Percentiles rank a stretch among this genome's conserved stretches.
These are phyloP conservation scores for Polydrusus tereticollis DNA, from an alignment of 2,888 invertebrate species.

Conservation along the genomic window DNA sequence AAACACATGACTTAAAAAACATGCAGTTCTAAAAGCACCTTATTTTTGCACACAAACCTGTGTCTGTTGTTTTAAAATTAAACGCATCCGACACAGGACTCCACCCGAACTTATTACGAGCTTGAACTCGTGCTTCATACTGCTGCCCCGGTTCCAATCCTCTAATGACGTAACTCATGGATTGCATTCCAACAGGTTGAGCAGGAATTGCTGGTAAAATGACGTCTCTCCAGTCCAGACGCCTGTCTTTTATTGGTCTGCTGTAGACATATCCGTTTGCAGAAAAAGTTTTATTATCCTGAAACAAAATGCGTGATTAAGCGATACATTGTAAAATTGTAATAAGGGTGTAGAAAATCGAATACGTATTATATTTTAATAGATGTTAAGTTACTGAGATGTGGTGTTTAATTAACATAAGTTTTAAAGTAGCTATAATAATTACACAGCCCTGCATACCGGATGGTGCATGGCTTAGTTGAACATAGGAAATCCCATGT, in stretches of 20 bases:
- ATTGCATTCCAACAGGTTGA: slow-evolving; percentile 71
- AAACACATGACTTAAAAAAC: background rate
- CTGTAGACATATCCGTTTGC: slow-evolving; percentile 59
- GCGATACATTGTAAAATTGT: background rate
- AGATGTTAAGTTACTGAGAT: too few relatives aligned
- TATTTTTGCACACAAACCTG: slow-evolving; percentile 65
- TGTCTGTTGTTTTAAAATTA: slow-evolving; percentile 74
- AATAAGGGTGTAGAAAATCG: too few relatives aligned
- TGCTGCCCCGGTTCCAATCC: slow-evolving; percentile 74
- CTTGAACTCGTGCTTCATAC: slow-evolving; percentile 77
- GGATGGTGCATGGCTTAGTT: too few relatives aligned
- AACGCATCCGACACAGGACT: slow-evolving; percentile 75
- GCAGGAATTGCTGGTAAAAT: slow-evolving; percentile 69
- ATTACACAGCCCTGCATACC: too few relatives aligned
- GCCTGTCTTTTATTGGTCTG: slow-evolving; percentile 63
- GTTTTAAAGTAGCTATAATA: too few relatives aligned
- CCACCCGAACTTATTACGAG: slow-evolving; percentile 78
- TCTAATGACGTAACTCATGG: slow-evolving; percentile 77
- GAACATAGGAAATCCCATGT: too few relatives aligned
- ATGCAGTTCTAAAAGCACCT: slow-evolving; percentile 52
- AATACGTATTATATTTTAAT: too few relatives aligned
- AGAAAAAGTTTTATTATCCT: slow-evolving; percentile 64
- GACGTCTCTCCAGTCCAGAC: slow-evolving; percentile 72
- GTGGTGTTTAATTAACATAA: too few relatives aligned
- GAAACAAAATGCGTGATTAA: slow-evolving; percentile 32